A percentile compares a stretch with the other conserved stretches of the same genome.
Evolutionary conservation across 1,140 invertebrate genomes (phyloP).

Genomic region (Pseudobourletiella spinata): DNA sequence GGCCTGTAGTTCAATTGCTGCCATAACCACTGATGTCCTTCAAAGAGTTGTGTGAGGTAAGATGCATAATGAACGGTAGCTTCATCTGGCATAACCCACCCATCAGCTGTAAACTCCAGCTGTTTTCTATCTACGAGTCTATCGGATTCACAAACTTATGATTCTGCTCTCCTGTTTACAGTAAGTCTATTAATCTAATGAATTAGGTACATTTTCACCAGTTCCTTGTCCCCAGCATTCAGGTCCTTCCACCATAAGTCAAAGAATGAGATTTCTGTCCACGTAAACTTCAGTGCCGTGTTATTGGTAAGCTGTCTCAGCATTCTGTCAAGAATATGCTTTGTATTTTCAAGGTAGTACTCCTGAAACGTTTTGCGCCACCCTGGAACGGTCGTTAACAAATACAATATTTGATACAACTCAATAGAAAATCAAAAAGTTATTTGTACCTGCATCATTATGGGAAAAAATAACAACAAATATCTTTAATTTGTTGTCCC

Average conservation of each 20-base stretch:
- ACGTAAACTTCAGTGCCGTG: conserved; percentile 80
- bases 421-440: conserved; percentile 30
- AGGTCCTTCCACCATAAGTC: conserved; percentile 84
- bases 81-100: conserved; percentile 59
- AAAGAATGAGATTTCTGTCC: conserved; percentile 92
- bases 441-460: conserved; percentile 71
- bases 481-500: conserved; percentile 73
- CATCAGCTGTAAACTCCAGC: conserved; percentile 54
- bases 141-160: conserved; percentile 5
- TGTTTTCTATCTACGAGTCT: conserved; percentile 46
- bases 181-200: too few relatives aligned
- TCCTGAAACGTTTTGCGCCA: conserved; percentile 95
- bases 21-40: conserved; percentile 88
- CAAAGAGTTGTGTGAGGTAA: conserved; percentile 70
- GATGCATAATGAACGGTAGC: conserved; percentile 52
- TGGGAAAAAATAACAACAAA: conserved; percentile 95
- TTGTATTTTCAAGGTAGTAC: conserved; percentile 79
- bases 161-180: conserved; percentile 19
- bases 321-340: conserved; percentile 83
- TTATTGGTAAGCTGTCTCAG: conserved; percentile 69
- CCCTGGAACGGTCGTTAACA: conserved; percentile 46
- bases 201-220: too few relatives aligned
- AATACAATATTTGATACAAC: conserved; percentile 28
- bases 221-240: conserved; percentile 55
- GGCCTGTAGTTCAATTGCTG: conserved; percentile 67